Evolutionary conservation across 2,797 vertebrate species (phyloP), one percentile per base, ranked within the genome.

Genomic region (Dendrocincla fuliginosa): DNA sequence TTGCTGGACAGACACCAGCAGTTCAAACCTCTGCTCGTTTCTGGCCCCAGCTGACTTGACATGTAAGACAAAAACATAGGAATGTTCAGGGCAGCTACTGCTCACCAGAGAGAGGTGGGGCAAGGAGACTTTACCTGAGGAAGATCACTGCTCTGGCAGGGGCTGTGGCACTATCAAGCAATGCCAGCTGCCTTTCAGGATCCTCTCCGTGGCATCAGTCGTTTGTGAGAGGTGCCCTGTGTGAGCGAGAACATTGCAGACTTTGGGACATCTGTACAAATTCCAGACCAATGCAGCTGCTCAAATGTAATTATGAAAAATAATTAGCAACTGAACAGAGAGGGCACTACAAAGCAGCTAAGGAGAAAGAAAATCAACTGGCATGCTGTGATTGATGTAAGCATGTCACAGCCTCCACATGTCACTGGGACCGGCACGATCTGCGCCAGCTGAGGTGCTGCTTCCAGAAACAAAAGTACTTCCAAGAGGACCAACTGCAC

Each of bases 161-260:
- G 3, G 97, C 97, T 17, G 89, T 91, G 46, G 97, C 95, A 55
- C 93, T 98, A 68, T 98, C 5, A 98, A 98, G 98, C 46, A 98
- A 95, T 0, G 96, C 67, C 98, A 98, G 97, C n/a, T 85, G 7
- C 96, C 98, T 57, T 95, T 83, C 63, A 97, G 98, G 27, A 25
- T 98, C 73, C 96, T 98, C 28, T 98, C 98, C 0, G 1, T 96
- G 97, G 25, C 98, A 97, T 96, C 79, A 97, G 95, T 97, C 30
- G n/a, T 68, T 80, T 70, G 27, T 9, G 13, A 82, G 64, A 49
- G 32, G 46, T 71, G 25, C 56, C 30, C 46, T 5, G 0, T 20
- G 33, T 1, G 13, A 78, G 15, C 13, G 25, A 86, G 52, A 83
- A 55, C 9, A 13, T 5, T 30, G 47, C 33, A 84, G 74, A 89